Base-by-base conservation (phyloP, 2,113 vertebrate species). In the Ctenodactylus gundi region DNA sequence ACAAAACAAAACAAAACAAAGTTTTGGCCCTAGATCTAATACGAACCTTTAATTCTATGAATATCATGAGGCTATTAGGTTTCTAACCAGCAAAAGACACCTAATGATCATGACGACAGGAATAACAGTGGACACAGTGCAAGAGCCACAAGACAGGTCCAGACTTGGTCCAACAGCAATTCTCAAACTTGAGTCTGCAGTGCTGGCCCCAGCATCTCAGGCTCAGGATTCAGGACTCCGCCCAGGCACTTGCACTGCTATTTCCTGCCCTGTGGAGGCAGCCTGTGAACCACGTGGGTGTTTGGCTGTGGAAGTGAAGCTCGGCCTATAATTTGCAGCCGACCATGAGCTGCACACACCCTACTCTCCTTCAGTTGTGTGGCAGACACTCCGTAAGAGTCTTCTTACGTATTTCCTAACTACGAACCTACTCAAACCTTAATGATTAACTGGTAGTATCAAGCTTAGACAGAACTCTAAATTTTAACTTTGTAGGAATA, bases 401-500 rank as follows among this genome's bases (percentile, higher is more conserved):
- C 1, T 77, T 51, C 36, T 90, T 18, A 76, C 36, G 83, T 67
- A 85, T 73, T 62, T 88, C 25, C 29, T 62, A 82, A 83, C 67
- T 78, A 5, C 67, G 68, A 93, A 82, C 39, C 39, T 49, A 85
- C 62, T 67, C 62, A 93, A 70, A 23, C 8, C 20, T 31, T 29
- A 60, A 65, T 41, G 4, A 87, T 60, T 60, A 95, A 62, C 53
- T 93, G 36, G 23, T 36, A 90, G 1, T 68, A 21, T 67, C 64
- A 80, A 4, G 1, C 41, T 88, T 49, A 82, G 21, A 15, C 31
- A 94, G 44, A 89, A 91, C 86, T 85, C 14, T 46, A 81, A 49
- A 25, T 60, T 27, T 84, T 10, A 88, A 77, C 65, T 87, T 94
- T 91, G 75, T 62, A 73, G 21, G 78, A 92, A 62, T 36, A 57